Evolutionary conservation across 1,140 invertebrate species (phyloP).

Genomic region (Drosophila virilis): DNA sequence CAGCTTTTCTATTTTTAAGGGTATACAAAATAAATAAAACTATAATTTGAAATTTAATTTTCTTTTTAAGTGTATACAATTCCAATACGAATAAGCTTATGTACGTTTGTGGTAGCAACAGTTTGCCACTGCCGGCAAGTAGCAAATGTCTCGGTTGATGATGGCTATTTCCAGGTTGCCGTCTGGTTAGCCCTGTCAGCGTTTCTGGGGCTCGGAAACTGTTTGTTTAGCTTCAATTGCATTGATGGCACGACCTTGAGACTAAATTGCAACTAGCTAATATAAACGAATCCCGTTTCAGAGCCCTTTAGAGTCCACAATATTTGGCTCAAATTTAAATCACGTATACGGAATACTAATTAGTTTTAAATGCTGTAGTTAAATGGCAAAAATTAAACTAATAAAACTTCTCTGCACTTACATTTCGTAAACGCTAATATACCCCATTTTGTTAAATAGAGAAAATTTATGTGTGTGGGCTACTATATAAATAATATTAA

Average conservation of each 20-base stretch:
- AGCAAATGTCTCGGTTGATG: background rate
- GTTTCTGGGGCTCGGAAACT: constrained; percentile 7
- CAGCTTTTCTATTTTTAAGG: too few species aligned
- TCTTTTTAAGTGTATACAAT: background rate
- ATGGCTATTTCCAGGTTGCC: constrained; percentile 22
- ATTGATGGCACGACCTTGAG: constrained; percentile 21
- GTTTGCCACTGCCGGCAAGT: constrained; percentile 3
- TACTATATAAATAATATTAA: too few species aligned
- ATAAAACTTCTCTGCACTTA: too few species aligned
- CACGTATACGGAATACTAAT: too few species aligned
- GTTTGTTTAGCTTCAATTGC: constrained; percentile 26
- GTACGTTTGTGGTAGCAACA: constrained; percentile 9
- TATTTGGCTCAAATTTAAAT: too few species aligned
- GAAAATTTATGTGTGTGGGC: too few species aligned
- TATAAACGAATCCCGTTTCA: background rate
- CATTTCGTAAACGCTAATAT: too few species aligned
- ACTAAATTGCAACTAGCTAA: constrained; percentile 12
- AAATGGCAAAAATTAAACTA: too few species aligned
- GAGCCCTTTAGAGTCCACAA: background rate
- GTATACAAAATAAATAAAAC: too few species aligned
- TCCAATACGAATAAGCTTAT: background rate
- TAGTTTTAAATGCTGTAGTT: too few species aligned
- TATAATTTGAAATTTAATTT: background rate
- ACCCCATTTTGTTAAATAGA: too few species aligned
- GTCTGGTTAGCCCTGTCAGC: constrained; percentile 36